These are phyloP conservation scores for Rotaria socialis DNA, from an alignment of 2,888 invertebrate species.

Conservation along the genomic window DNA sequence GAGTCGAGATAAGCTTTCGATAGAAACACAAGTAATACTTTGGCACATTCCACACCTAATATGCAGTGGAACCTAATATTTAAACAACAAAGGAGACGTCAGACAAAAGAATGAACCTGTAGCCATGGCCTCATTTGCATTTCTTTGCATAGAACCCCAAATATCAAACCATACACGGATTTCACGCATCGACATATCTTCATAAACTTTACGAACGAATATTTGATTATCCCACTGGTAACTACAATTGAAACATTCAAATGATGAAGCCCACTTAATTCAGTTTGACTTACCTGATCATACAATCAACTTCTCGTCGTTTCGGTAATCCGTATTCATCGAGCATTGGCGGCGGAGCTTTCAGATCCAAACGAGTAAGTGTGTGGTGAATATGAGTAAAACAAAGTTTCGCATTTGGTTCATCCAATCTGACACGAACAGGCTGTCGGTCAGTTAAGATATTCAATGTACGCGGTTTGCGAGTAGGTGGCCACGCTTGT, in stretches of 20 bases:
- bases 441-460: background rate
- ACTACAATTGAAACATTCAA: background rate
- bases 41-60: constrained; percentile 42
- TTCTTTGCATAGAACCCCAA: constrained; percentile 46
- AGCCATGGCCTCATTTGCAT: constrained; percentile 47
- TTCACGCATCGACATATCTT: constrained; percentile 38
- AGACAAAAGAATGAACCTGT: background rate
- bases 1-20: constrained; percentile 41
- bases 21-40: constrained; percentile 44
- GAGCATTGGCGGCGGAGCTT: constrained; percentile 30
- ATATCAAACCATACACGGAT: constrained; percentile 45
- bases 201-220: constrained; percentile 41
- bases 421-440: background rate
- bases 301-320: constrained; percentile 37
- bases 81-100: background rate
- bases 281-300: constrained; percentile 11
- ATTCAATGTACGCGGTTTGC: background rate
- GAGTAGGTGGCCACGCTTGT: constrained; percentile 45
- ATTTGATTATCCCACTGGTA: constrained; percentile 46
- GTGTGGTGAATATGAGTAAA: constrained; percentile 39
- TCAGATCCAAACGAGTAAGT: constrained; percentile 36
- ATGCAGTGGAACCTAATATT: background rate
- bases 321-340: constrained; percentile 46
- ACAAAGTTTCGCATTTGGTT: constrained; percentile 33
- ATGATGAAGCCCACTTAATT: background rate